Base-by-base conservation (phyloP, 2,888 invertebrate genomes). In the Macropis europaea region DNA sequence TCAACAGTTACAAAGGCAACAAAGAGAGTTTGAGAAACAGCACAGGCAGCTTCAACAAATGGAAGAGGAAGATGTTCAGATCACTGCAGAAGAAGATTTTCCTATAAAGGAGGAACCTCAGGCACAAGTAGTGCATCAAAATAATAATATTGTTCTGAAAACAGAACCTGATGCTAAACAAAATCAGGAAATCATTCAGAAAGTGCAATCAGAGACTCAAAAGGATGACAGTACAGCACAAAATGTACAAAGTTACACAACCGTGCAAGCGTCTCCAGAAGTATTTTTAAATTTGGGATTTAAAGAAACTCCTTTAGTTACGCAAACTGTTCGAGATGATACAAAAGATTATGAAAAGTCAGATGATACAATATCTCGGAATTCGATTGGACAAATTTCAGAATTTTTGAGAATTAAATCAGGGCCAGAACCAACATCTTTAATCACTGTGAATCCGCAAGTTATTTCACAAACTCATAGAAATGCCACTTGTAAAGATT, bases 311-410 rank as follows among this genome's bases (percentile, higher is more conserved):
- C 56, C 84, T 1, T 47, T 87, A n/a, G 77, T 85, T 0, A 57
- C 85, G 0, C 87, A 87, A 54, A 70, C 84, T 0, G 76, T 84
- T 26, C 84, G 88, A 1, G 89, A 89, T 1, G 90, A 90, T 0
- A 9, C 68, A 0, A 90, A 90, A 57, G 89, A 90, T 26, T 88
- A 79, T 56, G 71, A 85, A 1, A 89, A 89, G 52, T 79, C 64
- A 6, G 90, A 90, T 0, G 89, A 90, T 15, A 79, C 78, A 1
- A 82, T 88, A 38, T 80, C 88, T 24, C 86, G 89, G 28, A 87
- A 83, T 50, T 86, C 90, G 2, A 89, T 90, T 6, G 89, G 87
- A 9, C 90, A 88, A 38, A 90, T 90, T 45, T 89, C 90, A 2
- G 90, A 90, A 72, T 90, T 90, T 61, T 68, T 90, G 3, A 81